These are phyloP conservation scores for Noctua janthe DNA, from an alignment of 2,888 invertebrate genomes.

Conservation along the genomic window DNA sequence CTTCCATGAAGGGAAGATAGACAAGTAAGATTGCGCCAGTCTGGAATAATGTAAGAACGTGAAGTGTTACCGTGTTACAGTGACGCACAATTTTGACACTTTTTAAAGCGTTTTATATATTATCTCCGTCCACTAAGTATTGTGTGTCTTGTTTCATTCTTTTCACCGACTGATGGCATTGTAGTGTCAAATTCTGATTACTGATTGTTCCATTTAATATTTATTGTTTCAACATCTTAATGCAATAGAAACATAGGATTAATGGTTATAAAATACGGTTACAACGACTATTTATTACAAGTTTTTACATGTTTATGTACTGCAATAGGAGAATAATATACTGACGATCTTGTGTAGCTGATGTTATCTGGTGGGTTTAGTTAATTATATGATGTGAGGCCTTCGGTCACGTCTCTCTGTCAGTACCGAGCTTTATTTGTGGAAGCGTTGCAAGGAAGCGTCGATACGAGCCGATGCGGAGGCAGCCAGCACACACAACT, in stretches of 20 bases:
- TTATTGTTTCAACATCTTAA: conserved; percentile 55
- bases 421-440: conserved; percentile 56
- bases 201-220: conserved; percentile 51
- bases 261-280: conserved; percentile 54
- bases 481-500: conserved; percentile 63
- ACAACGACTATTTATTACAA: conserved; percentile 64
- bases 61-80: conserved; percentile 72
- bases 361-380: conserved; percentile 57
- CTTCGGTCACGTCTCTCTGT: conserved; percentile 47
- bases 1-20: conserved; percentile 67
- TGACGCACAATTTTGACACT: conserved; percentile 86
- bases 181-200: conserved; percentile 59
- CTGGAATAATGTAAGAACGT: conserved; percentile 58
- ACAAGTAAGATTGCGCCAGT: conserved; percentile 49
- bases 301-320: conserved; percentile 59
- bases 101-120: conserved; percentile 79
- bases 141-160: conserved; percentile 75
- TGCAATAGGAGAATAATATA: conserved; percentile 58
- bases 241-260: conserved; percentile 56
- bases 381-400: conserved; percentile 53
- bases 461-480: conserved; percentile 66
- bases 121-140: conserved; percentile 87
- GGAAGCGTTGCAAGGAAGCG: conserved; percentile 57
- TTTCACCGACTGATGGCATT: conserved; percentile 71
- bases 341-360: conserved; percentile 50